Evolutionary conservation across 2,797 vertebrate species (phyloP), one percentile per base, ranked within the genome.

Genomic region (Hoplostethus mediterraneus): DNA sequence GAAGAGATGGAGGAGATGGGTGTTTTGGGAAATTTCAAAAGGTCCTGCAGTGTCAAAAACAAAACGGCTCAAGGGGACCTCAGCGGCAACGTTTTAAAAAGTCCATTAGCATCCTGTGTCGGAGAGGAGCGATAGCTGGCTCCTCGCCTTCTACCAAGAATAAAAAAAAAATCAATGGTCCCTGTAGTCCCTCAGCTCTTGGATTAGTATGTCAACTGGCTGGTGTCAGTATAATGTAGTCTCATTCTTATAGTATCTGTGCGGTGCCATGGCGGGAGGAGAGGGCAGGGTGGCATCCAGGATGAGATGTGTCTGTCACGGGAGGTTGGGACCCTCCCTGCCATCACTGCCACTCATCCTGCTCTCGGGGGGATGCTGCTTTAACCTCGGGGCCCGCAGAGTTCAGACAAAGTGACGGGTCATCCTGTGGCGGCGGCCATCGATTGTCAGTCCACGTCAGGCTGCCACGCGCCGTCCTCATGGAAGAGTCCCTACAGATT

Each of bases 191-290:
- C 79, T 85, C 64, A 79, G 68, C 80, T 89, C 85, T 89, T 80
- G 89, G 86, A 93, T 93, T 92, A 92, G 87, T 84, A 82, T 87
- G 89, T 91, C 82, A 90, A 74, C 87, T 85, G 80, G 76, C 85
- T 79, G 74, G 81, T 88, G 86, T 90, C 83, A 80, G 83, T 72
- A 80, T 83, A 86, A 90, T 84, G 83, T 59, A 74, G 79, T 85
- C 73, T 79, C 61, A 28, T 76, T 68, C 78, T 84, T 63, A 25
- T 33, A 73, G 63, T 49, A 75, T 77, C 79, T 72, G 72, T 70
- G 14, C 66, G 59, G 77, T 82, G 71, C 79, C 57, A 63, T 51
- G 68, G 77, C 57, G 64, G 63, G 12, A 56, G 21, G 21, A 70
- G 79, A 75, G 80, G 87, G 66, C 76, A 74, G 40, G 73, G 66